A percentile compares a stretch with the other conserved stretches of the same genome.
phyloP scores from a whole-genome alignment of 2,888 invertebrate genomes.

The Pristionchus fissidentatus region DNA sequence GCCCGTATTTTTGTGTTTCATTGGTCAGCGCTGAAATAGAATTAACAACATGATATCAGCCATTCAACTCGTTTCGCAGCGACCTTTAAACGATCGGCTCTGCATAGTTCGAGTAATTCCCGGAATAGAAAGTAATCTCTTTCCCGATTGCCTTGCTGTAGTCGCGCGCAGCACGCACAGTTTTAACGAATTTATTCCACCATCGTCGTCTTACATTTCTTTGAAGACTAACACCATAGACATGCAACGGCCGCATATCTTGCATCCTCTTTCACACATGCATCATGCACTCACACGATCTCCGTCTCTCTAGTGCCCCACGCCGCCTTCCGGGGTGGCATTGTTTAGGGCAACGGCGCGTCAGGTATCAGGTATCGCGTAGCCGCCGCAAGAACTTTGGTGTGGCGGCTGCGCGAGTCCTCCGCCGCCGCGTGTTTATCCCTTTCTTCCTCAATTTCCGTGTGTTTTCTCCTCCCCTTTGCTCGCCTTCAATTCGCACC shows the following conservation, averaged over 20 bases:
- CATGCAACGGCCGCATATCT: too few species aligned
- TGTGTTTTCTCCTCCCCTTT: not conserved
- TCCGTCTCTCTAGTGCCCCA: not conserved
- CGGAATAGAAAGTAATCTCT: too few species aligned
- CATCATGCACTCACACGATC: too few species aligned
- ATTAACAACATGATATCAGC: not conserved
- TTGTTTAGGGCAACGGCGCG: not conserved
- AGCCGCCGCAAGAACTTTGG: slow-evolving; percentile 16
- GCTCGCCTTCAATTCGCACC: not conserved
- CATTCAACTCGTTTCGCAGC: too few species aligned
- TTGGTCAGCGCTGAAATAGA: not conserved
- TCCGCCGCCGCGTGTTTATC: not conserved
- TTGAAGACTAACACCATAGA: too few species aligned
- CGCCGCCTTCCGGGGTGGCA: slow-evolving; percentile 9
- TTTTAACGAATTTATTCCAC: too few species aligned
- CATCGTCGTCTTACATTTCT: too few species aligned
- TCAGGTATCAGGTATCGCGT: not conserved
- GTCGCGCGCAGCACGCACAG: not conserved
- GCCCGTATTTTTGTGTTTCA: too few species aligned
- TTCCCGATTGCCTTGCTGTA: not conserved
- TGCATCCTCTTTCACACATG: too few species aligned
- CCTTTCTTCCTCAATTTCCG: not conserved
- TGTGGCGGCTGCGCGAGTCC: not conserved
- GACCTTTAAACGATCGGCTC: too few species aligned
- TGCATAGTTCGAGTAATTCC: too few species aligned